phyloP scores from a whole-genome alignment of 2,113 vertebrate genomes.

The Bambusicola thoracicus region DNA sequence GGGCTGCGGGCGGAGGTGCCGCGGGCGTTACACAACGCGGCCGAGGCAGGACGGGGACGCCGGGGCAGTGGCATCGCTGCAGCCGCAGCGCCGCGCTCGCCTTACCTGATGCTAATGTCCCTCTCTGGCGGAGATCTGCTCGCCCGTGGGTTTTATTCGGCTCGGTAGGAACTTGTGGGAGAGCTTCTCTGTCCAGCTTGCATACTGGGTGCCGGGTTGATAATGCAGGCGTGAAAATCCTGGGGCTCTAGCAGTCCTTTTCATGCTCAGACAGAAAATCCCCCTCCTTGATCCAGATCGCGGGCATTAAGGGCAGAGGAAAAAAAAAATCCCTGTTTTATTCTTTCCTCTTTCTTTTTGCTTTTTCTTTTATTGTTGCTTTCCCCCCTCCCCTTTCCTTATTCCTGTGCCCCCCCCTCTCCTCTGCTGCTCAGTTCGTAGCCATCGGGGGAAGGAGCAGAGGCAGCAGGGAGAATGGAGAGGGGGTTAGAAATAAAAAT shows the following conservation, averaged over 20 bases:
- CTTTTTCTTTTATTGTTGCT: background rate
- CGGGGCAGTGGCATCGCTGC: background rate
- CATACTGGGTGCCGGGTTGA: constrained; percentile 79
- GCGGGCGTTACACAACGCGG: constrained; percentile 48
- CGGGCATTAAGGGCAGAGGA: constrained; percentile 76
- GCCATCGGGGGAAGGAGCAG: constrained; percentile 74
- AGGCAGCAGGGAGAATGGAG: constrained; percentile 63
- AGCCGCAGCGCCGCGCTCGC: constrained; percentile 27
- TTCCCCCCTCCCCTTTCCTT: background rate
- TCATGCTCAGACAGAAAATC: constrained; percentile 83
- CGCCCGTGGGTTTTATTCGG: constrained; percentile 76
- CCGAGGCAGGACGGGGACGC: background rate
- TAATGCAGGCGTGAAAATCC: constrained; percentile 77
- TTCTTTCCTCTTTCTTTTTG: background rate
- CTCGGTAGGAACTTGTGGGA: constrained; percentile 77
- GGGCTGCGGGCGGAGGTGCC: background rate
- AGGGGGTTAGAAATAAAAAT: constrained; percentile 78
- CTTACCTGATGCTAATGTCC: constrained; percentile 83
- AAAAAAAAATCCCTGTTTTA: background rate
- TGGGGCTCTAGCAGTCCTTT: constrained; percentile 82
- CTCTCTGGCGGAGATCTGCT: constrained; percentile 71
- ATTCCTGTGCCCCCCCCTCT: background rate
- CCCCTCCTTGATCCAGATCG: constrained; percentile 76
- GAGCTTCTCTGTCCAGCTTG: constrained; percentile 76
- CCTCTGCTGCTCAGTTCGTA: constrained; percentile 69